A percentile compares a stretch with the other conserved stretches of the same genome.
Conservation (phyloP, 2,888 invertebrate species). For the Panorpa germanica region DNA sequence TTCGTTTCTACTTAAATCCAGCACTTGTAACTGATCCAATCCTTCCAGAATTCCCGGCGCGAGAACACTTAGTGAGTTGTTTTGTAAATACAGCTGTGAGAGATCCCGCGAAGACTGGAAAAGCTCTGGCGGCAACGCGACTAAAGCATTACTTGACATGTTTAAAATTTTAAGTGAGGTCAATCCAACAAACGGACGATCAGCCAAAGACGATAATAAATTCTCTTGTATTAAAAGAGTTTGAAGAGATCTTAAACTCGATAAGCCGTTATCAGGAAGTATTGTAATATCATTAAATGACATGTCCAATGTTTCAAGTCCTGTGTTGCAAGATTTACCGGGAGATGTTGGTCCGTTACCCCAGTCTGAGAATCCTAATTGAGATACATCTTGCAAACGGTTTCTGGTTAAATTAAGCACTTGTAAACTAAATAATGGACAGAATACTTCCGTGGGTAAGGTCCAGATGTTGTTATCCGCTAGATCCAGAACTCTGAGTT, state of each 20-base stretch:
- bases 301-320: slow-evolving; percentile 49
- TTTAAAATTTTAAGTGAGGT: slow-evolving; percentile 50
- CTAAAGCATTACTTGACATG: slow-evolving; percentile 59
- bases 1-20: slow-evolving; percentile 56
- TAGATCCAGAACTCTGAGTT: slow-evolving; percentile 46
- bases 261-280: slow-evolving; percentile 50
- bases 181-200: slow-evolving; percentile 54
- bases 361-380: slow-evolving; percentile 56
- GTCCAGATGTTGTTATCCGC: slow-evolving; percentile 63
- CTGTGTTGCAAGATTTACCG: slow-evolving; percentile 48
- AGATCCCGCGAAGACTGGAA: slow-evolving; percentile 55
- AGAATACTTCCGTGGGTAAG: slow-evolving; percentile 50
- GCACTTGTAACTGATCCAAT: slow-evolving; percentile 48
- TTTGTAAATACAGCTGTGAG: slow-evolving; percentile 52
- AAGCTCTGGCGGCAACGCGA: slow-evolving; percentile 57
- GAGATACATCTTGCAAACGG: slow-evolving; percentile 57
- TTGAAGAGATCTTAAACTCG: slow-evolving; percentile 46
- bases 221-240: slow-evolving; percentile 58
- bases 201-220: slow-evolving; percentile 50
- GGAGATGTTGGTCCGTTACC: slow-evolving; percentile 40
- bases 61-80: slow-evolving; percentile 56
- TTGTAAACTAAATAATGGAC: slow-evolving; percentile 46
- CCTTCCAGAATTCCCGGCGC: slow-evolving; percentile 57
- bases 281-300: slow-evolving; percentile 53
- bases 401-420: slow-evolving; percentile 57